Evolutionary conservation across 2,888 invertebrate genomes (phyloP).

Genomic region (Zygothrica quintamaculata): DNA sequence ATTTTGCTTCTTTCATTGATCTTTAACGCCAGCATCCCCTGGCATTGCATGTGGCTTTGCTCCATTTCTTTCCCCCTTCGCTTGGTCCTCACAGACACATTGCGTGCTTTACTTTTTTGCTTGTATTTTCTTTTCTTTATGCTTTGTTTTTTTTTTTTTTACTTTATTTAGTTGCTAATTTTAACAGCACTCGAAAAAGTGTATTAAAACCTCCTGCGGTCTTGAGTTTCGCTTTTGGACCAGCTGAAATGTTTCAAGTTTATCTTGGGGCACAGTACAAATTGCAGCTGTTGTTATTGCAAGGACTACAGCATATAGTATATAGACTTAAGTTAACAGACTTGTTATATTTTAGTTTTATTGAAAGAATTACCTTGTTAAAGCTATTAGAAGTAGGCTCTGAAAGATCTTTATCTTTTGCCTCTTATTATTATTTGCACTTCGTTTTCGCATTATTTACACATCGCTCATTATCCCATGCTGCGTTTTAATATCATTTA

Average conservation of each 20-base stretch:
- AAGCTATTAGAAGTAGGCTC: background rate
- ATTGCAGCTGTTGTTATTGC: conserved; percentile 50
- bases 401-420: conserved; percentile 1
- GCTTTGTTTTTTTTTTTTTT: conserved; percentile 25
- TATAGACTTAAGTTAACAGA: too few species aligned
- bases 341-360: conserved; percentile 1
- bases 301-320: conserved; percentile 5
- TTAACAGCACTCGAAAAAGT: conserved; percentile 64
- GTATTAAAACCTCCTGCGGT: conserved; percentile 81
- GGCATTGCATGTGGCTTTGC: conserved; percentile 56
- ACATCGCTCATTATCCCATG: conserved; percentile 35
- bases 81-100: conserved; percentile 35
- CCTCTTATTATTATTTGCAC: background rate
- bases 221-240: conserved; percentile 49
- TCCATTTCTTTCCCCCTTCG: conserved; percentile 20
- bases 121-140: conserved; percentile 21
- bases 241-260: conserved; percentile 62
- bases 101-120: conserved; percentile 65
- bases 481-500: conserved; percentile 59
- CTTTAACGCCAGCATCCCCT: conserved; percentile 68
- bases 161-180: conserved; percentile 71
- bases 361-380: background rate
- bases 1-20: conserved; percentile 68
- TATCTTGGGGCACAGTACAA: conserved; percentile 26
- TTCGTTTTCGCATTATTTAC: conserved; percentile 22